These are phyloP conservation scores for Gadus macrocephalus DNA, from an alignment of 2,113 vertebrate genomes.

Conservation along the genomic window DNA sequence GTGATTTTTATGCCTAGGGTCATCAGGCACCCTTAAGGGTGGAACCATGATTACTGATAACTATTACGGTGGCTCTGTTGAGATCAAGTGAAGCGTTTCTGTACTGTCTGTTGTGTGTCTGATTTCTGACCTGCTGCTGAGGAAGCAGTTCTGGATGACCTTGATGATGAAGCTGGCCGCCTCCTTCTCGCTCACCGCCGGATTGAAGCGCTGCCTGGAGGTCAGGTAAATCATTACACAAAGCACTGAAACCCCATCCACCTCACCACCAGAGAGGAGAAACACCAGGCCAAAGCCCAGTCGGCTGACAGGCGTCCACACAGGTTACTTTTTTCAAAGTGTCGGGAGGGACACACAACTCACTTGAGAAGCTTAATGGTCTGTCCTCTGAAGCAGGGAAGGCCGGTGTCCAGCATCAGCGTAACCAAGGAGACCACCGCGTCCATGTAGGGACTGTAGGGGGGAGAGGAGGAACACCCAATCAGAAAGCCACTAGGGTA, in stretches of 20 bases:
- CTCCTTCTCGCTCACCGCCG: conserved; percentile 91
- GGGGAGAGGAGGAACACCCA: not conserved
- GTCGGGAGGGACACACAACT: conserved; percentile 46
- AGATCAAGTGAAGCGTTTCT: no score
- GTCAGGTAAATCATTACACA: not conserved
- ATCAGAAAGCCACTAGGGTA: not conserved
- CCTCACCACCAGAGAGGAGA: no score
- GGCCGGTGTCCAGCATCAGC: conserved; percentile 87
- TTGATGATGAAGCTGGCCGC: conserved; percentile 95
- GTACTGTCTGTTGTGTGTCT: no score
- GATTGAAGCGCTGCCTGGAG: conserved; percentile 88
- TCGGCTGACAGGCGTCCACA: no score
- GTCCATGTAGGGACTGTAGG: conserved; percentile 91
- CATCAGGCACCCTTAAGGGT: no score
- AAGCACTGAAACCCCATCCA: not conserved
- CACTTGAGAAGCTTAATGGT: conserved; percentile 97
- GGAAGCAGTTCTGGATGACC: conserved; percentile 96
- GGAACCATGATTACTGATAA: no score
- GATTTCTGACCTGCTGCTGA: conserved; percentile 85
- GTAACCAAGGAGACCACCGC: conserved; percentile 93
- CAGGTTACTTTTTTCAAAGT: no score
- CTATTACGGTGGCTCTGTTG: no score
- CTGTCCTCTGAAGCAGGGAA: conserved; percentile 96
- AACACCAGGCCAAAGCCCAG: no score
- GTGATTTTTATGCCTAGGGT: no score